These are phyloP conservation scores for Nycticorax nycticorax DNA, from an alignment of 2,113 vertebrate species.

Conservation along the genomic window DNA sequence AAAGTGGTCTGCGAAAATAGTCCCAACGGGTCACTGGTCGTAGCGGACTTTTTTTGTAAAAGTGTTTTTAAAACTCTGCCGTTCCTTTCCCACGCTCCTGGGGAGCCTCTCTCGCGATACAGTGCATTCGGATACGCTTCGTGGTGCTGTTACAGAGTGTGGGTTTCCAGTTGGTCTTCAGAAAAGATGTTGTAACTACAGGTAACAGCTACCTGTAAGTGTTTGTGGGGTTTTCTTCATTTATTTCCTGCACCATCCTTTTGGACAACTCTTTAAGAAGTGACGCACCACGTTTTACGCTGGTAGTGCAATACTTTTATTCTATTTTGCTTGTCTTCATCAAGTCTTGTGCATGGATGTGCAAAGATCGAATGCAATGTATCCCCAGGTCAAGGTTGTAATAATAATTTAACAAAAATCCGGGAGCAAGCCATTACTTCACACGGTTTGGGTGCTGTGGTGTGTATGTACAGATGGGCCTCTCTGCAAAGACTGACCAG, in stretches of 20 bases:
- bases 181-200: not conserved
- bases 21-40: accelerated
- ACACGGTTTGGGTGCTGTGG: too few relatives aligned
- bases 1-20: not conserved
- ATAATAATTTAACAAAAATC: not conserved
- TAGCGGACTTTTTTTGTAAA: too few relatives aligned
- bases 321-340: not conserved
- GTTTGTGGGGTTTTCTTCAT: not conserved
- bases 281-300: not conserved
- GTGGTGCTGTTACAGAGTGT: accelerated
- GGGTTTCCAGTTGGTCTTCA: not conserved
- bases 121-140: not conserved
- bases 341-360: not conserved
- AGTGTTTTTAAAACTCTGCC: not conserved
- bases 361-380: not conserved
- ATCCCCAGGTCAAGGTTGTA: not conserved
- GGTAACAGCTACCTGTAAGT: not conserved
- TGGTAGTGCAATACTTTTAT: not conserved
- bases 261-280: not conserved
- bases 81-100: not conserved
- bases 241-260: not conserved
- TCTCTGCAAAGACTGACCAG: not conserved
- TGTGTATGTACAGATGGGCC: accelerated
- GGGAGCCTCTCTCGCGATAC: not conserved
- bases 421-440: not conserved